Evolutionary conservation across 2,113 vertebrate species (phyloP), one percentile per base, ranked within the genome.

Genomic region (Mellivora capensis): DNA sequence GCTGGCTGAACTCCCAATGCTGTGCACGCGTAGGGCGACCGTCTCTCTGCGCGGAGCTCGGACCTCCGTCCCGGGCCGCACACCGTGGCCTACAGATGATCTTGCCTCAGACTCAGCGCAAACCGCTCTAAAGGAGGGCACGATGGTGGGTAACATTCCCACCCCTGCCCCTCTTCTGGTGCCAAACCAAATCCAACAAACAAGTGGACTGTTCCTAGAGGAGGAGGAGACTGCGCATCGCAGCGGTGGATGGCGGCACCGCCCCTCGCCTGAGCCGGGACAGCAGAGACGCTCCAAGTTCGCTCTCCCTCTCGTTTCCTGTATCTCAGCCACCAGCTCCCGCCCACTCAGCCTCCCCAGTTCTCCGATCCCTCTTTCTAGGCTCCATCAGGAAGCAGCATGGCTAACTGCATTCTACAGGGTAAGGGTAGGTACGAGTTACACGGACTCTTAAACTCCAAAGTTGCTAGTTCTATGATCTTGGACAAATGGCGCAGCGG

Each of bases 21-120:
- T 12, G 31, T 1, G 3, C 21, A 5, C 0, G 6, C 1, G 12
- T 27, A 37, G 49, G 8, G 64, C 3, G 31, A 11, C 6, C 3
- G 2, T 23, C 18, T 7, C 47, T 59, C 64, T 0, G 52, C 9
- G 44, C 11, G 42, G 4, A 29, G 67, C 4, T 13, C 4, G 42
- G 59, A 27, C 4, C 13, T 9, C 44, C 6, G 4, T 54, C 20
- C 37, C 3, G 29, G 18, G 47, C 49, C 62, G 80, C 21, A 37
- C 29, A 62, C 31, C 11, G 7, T 34, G 64, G 29, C 37, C 81
- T 20, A 20, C 4, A 44, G 3, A 17, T 2, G 9, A 4, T 12
- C 57, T 71, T 12, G 23, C 15, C 49, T 49, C 5, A 13, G 49
- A n/a, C 12, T 57, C 17, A 42, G 8, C 89, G 87, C 7, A 37